Conservation (phyloP, 2,797 vertebrate genomes). For the Natrix natrix region DNA sequence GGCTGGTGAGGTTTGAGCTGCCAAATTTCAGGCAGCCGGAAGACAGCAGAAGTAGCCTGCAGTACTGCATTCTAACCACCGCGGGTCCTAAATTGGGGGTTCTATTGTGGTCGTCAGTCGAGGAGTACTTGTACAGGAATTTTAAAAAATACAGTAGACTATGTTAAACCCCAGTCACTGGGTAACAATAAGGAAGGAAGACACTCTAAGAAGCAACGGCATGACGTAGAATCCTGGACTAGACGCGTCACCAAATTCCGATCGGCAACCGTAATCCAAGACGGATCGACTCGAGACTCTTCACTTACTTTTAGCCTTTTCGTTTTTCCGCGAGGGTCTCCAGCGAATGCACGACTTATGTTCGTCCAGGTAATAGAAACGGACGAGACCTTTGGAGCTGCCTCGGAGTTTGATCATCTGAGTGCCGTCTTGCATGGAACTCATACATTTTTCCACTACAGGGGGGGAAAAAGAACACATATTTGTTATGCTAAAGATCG, state of each 20-base stretch:
- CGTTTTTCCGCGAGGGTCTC: slow-evolving; percentile 95
- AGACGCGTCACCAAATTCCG: neutral
- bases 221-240: neutral
- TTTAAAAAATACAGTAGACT: neutral
- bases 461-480: neutral
- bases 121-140: too few species aligned
- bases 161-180: too few species aligned
- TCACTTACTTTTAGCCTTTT: slow-evolving; percentile 98
- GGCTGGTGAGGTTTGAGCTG: too few species aligned
- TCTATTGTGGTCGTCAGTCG: too few species aligned
- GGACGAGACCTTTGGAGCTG: slow-evolving; percentile 88
- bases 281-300: neutral
- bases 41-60: too few species aligned
- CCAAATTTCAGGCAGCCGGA: too few species aligned
- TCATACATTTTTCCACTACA: slow-evolving; percentile 97
- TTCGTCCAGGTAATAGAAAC: slow-evolving; percentile 92
- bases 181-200: neutral
- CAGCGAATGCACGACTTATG: slow-evolving; percentile 97
- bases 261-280: neutral
- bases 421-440: slow-evolving; percentile 91
- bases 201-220: neutral
- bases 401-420: slow-evolving; percentile 98
- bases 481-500: neutral
- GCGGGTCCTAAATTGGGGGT: too few species aligned
- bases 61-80: too few species aligned